These are phyloP conservation scores for Rhopalosiphum padi DNA, from an alignment of 1,140 invertebrate species.

Conservation along the genomic window DNA sequence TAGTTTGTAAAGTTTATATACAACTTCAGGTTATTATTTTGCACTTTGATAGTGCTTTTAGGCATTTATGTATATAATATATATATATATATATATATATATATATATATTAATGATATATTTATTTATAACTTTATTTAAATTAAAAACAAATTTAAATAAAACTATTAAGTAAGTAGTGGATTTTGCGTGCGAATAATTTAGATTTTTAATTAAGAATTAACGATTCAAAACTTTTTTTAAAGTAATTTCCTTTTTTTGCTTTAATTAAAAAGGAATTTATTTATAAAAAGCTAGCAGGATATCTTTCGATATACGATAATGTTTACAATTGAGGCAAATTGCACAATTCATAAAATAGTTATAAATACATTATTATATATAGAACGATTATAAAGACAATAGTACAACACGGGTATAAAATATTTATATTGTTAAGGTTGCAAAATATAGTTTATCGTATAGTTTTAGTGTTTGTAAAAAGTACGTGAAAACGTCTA, in stretches of 20 bases:
- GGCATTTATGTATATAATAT: background rate
- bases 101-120: background rate
- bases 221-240: constrained; percentile 7
- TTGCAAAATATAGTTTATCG: background rate
- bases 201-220: constrained; percentile 17
- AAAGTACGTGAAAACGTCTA: background rate
- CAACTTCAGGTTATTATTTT: background rate
- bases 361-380: background rate
- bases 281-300: background rate
- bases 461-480: background rate
- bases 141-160: background rate
- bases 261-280: constrained; percentile 35
- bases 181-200: constrained; percentile 13
- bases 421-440: too few species aligned
- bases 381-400: background rate
- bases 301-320: background rate
- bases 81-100: background rate
- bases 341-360: background rate
- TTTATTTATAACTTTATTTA: background rate
- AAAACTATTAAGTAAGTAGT: constrained; percentile 13
- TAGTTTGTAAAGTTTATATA: background rate
- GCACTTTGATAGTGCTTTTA: background rate
- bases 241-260: background rate
- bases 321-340: background rate
- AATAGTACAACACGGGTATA: too few species aligned